Percentiles rank a stretch among this genome's conserved stretches.
Conservation (phyloP, 2,113 vertebrate species). For the Aviceda subcristata region DNA sequence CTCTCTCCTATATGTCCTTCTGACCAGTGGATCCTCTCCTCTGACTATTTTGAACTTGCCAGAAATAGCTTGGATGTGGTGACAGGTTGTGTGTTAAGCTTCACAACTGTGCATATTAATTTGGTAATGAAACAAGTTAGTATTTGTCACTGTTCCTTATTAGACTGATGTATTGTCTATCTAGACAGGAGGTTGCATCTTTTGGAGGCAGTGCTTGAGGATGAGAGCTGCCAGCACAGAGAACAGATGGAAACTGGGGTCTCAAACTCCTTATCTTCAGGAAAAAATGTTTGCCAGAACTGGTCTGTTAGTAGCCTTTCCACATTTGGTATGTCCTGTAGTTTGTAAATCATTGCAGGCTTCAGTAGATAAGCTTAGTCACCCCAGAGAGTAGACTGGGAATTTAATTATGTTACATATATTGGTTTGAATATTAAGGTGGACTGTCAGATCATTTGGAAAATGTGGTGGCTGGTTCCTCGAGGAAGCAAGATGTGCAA, state of each 20-base stretch:
- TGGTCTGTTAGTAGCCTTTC: background rate
- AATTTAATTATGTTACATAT: background rate
- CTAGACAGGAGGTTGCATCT: background rate
- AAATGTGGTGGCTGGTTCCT: background rate
- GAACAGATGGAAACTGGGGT: background rate
- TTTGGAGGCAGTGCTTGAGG: background rate
- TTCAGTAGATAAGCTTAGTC: background rate
- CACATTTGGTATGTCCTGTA: background rate
- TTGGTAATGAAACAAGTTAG: conserved; percentile 3
- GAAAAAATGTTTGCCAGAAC: background rate
- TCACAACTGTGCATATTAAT: background rate
- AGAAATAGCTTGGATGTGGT: background rate
- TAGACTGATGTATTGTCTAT: background rate
- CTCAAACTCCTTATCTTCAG: background rate
- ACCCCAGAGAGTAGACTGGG: background rate
- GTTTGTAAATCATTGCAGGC: background rate
- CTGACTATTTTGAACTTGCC: background rate
- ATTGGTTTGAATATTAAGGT: conserved; percentile 23
- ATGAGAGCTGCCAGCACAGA: background rate
- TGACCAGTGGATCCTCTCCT: background rate
- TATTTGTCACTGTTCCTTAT: background rate
- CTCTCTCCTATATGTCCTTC: background rate
- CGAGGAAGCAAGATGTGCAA: background rate
- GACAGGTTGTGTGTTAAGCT: background rate
- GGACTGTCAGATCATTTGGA: background rate